Evolutionary conservation across 1,140 invertebrate genomes (phyloP).

Genomic region (Centruroides sculpturatus): DNA sequence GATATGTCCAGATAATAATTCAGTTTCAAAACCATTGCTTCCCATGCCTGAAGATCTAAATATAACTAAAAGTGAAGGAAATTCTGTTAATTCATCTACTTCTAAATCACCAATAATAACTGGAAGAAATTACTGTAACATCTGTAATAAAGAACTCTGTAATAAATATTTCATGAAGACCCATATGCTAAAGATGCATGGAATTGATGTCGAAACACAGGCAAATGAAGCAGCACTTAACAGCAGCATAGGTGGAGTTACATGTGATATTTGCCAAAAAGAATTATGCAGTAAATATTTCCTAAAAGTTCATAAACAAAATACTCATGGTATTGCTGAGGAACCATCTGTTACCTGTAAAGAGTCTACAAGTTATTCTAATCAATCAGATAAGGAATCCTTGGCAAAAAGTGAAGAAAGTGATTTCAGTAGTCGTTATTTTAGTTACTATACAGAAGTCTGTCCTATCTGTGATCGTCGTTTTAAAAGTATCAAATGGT

Average conservation of each 20-base stretch:
- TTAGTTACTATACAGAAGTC: slow-evolving; percentile 55
- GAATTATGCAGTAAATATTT: slow-evolving; percentile 97
- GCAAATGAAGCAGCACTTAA: slow-evolving; percentile 46
- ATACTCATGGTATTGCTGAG: slow-evolving; percentile 85
- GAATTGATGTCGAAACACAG: slow-evolving; percentile 61
- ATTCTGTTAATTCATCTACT: neutral
- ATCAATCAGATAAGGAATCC: neutral
- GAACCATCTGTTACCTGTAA: slow-evolving; percentile 28
- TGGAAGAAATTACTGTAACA: slow-evolving; percentile 78
- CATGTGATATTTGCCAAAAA: slow-evolving; percentile 94
- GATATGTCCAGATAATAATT: slow-evolving; percentile 1
- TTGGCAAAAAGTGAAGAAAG: slow-evolving; percentile 4
- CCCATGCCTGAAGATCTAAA: neutral
- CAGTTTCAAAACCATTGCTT: neutral
- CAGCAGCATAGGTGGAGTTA: slow-evolving; percentile 74
- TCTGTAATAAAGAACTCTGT: slow-evolving; percentile 97
- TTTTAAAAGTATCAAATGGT: slow-evolving; percentile 75
- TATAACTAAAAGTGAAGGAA: neutral
- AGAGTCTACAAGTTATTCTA: neutral
- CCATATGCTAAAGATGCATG: slow-evolving; percentile 98
- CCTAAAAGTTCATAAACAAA: slow-evolving; percentile 88
- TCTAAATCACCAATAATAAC: slow-evolving; percentile 16
- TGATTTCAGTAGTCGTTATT: slow-evolving; percentile 33
- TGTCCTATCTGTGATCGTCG: slow-evolving; percentile 74
- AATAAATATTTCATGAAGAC: slow-evolving; percentile 99